Percentiles rank a stretch among this genome's conserved stretches.
Conservation (phyloP, 2,113 vertebrate genomes). For the Paralichthys olivaceus region DNA sequence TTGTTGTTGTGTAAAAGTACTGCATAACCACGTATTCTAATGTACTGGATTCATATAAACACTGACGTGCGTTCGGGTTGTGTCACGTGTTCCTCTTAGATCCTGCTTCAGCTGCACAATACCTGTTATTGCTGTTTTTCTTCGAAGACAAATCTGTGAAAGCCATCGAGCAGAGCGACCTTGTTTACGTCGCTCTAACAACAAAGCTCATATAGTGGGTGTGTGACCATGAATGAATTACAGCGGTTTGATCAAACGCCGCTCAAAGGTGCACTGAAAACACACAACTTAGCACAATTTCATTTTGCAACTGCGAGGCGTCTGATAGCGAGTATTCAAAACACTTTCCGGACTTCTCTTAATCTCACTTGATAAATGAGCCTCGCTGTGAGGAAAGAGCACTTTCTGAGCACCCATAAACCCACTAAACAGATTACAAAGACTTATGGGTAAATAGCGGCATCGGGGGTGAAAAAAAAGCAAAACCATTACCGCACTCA, state of each 20-base stretch:
- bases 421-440: conserved; percentile 79
- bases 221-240: background rate
- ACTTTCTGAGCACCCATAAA: conserved; percentile 74
- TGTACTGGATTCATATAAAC: too few relatives aligned
- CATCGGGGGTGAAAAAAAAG: conserved; percentile 47
- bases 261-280: conserved; percentile 11
- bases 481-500: conserved; percentile 13
- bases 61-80: too few relatives aligned
- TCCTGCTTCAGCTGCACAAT: background rate
- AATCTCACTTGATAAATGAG: conserved; percentile 77
- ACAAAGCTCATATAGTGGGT: background rate
- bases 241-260: background rate
- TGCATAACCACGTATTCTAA: too few relatives aligned
- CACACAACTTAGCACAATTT: conserved; percentile 59
- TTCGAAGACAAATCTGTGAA: background rate
- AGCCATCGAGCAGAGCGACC: background rate
- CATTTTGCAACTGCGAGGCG: conserved; percentile 56
- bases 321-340: conserved; percentile 62
- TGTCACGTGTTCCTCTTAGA: too few relatives aligned
- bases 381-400: conserved; percentile 61
- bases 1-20: too few relatives aligned
- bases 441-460: conserved; percentile 77
- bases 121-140: background rate
- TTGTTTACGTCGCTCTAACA: background rate
- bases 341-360: conserved; percentile 73